A percentile compares a stretch with the other conserved stretches of the same genome.
phyloP scores from a whole-genome alignment of 2,113 vertebrate species.

The Percina caprodes region DNA sequence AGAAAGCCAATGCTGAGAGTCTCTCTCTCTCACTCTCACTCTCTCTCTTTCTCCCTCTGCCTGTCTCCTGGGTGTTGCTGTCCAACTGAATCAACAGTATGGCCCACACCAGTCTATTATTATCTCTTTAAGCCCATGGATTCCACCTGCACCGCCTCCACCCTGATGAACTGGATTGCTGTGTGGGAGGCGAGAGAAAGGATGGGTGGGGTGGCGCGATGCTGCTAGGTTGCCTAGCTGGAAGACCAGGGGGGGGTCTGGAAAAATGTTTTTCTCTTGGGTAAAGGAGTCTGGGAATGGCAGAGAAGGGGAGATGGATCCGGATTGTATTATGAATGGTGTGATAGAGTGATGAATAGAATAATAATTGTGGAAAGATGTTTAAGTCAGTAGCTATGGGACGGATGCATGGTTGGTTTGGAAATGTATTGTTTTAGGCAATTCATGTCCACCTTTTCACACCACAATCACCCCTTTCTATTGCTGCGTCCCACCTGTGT shows the following conservation, averaged over 20 bases:
- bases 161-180: slow-evolving; percentile 72
- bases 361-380: slow-evolving; percentile 26
- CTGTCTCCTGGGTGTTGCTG: slow-evolving; percentile 78
- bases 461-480: not conserved
- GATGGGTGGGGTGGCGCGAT: slow-evolving; percentile 22
- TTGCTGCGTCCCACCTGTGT: slow-evolving; percentile 29
- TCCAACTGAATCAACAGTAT: slow-evolving; percentile 81
- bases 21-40: slow-evolving; percentile 40
- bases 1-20: slow-evolving; percentile 70
- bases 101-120: slow-evolving; percentile 81
- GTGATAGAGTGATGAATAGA: slow-evolving; percentile 37
- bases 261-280: slow-evolving; percentile 52
- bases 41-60: slow-evolving; percentile 27
- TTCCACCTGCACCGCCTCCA: slow-evolving; percentile 75
- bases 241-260: slow-evolving; percentile 18
- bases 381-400: slow-evolving; percentile 26
- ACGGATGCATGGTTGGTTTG: not conserved
- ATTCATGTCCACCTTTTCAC: slow-evolving; percentile 3
- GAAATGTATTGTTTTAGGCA: not conserved
- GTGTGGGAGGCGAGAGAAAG: slow-evolving; percentile 57
- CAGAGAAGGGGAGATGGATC: slow-evolving; percentile 17
- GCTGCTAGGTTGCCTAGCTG: slow-evolving; percentile 36
- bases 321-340: slow-evolving; percentile 46
- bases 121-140: slow-evolving; percentile 80
- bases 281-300: slow-evolving; percentile 32